These are phyloP conservation scores for Bathynomus jamesi DNA, from an alignment of 1,140 invertebrate genomes.

Conservation along the genomic window DNA sequence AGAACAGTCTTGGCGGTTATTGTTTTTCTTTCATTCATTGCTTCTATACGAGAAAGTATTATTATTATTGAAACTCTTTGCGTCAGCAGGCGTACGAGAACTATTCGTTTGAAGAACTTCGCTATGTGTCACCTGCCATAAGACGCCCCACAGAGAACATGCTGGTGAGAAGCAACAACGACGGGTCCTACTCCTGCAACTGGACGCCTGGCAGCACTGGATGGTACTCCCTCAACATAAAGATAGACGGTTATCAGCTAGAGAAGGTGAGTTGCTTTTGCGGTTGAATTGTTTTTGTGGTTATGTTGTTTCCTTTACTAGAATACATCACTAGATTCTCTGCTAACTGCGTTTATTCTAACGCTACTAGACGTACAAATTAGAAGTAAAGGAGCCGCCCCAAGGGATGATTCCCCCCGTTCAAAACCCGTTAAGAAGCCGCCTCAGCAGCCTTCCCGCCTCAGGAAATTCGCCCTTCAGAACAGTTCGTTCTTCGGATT, in stretches of 20 bases:
- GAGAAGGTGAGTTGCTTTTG: constrained; percentile 60
- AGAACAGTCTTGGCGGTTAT: too few species aligned
- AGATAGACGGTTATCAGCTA: constrained; percentile 75
- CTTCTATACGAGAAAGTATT: too few species aligned
- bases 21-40: too few species aligned
- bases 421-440: constrained; percentile 37
- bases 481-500: constrained; percentile 83
- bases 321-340: too few species aligned
- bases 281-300: too few species aligned
- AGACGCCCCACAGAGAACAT: constrained; percentile 73
- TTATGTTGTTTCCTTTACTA: too few species aligned
- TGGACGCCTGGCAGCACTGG: constrained; percentile 90
- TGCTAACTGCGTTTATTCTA: too few species aligned
- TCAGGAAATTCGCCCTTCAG: constrained; percentile 71
- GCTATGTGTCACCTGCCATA: constrained; percentile 66
- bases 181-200: constrained; percentile 77
- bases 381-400: constrained; percentile 71
- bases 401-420: constrained; percentile 62
- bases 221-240: constrained; percentile 76
- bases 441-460: constrained; percentile 48
- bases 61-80: too few species aligned
- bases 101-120: constrained; percentile 92
- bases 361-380: constrained; percentile 58
- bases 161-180: constrained; percentile 69
- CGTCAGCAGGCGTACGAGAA: constrained; percentile 73